A percentile compares a stretch with the other conserved stretches of the same genome.
Evolutionary conservation across 2,888 invertebrate genomes (phyloP).

Genomic region (Meteorus colon): DNA sequence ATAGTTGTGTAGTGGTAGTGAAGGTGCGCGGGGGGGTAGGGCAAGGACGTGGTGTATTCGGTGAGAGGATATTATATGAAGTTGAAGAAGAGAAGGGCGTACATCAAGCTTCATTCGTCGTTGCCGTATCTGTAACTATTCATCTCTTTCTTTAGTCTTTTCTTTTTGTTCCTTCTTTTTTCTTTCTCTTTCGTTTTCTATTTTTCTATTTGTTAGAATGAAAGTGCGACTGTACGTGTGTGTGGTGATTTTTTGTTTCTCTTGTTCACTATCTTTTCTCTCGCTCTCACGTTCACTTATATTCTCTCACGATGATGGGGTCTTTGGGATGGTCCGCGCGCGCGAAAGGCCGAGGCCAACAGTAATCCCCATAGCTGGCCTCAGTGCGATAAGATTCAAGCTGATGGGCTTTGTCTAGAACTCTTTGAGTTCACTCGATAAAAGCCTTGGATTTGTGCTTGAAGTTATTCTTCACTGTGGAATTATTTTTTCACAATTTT

Average conservation of each 20-base stretch:
- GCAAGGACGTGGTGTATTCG: background rate
- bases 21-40: background rate
- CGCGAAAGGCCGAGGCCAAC: constrained; percentile 26
- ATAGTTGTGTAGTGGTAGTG: background rate
- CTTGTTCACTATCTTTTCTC: background rate
- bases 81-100: constrained; percentile 2
- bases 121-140: constrained; percentile 1
- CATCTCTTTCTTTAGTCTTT: background rate
- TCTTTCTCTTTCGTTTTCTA: background rate
- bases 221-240: constrained; percentile 1
- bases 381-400: constrained; percentile 45
- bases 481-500: background rate
- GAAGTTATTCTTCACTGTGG: constrained; percentile 18
- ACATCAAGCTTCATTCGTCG: constrained; percentile 1
- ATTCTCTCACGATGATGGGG: constrained; percentile 4
- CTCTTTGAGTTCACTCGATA: constrained; percentile 44
- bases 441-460: constrained; percentile 38
- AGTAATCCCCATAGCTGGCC: constrained; percentile 43
- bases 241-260: background rate
- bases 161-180: background rate
- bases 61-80: constrained; percentile 3
- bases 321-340: constrained; percentile 30
- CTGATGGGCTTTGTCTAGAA: constrained; percentile 48
- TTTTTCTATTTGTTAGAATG: background rate
- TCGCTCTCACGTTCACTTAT: background rate